These are phyloP conservation scores for Pimpla rufipes DNA, from an alignment of 2,888 invertebrate species.

Conservation along the genomic window DNA sequence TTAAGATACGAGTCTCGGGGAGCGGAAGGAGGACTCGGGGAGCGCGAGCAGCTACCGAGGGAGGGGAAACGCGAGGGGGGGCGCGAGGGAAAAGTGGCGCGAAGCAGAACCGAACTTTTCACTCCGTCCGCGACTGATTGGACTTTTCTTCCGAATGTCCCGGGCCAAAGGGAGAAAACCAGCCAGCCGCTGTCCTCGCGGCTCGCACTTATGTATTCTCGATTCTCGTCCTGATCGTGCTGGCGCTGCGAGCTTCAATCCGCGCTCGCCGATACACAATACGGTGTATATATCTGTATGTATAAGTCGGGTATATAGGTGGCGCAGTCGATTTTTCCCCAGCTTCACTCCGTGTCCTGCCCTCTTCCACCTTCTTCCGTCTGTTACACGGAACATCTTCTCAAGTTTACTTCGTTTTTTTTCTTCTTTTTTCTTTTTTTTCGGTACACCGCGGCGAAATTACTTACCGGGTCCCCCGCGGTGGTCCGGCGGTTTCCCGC, in stretches of 20 bases:
- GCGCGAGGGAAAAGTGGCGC: slow-evolving; percentile 33
- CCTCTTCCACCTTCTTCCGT: slow-evolving; percentile 3
- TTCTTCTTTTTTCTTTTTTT: slow-evolving; percentile 24
- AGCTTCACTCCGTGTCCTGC: slow-evolving; percentile 6
- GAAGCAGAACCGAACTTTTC: slow-evolving; percentile 65
- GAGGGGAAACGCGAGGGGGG: neutral
- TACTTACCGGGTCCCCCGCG: slow-evolving; percentile 36
- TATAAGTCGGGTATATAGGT: neutral
- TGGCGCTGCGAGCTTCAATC: neutral
- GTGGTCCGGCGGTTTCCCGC: slow-evolving; percentile 4
- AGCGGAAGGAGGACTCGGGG: slow-evolving; percentile 45
- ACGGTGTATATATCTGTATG: neutral
- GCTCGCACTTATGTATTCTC: slow-evolving; percentile 54
- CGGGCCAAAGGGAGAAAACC: slow-evolving; percentile 33
- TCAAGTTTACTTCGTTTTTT: slow-evolving; percentile 24
- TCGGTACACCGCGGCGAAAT: slow-evolving; percentile 41
- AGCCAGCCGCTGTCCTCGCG: slow-evolving; percentile 44
- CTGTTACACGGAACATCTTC: slow-evolving; percentile 44
- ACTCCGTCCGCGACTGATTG: slow-evolving; percentile 67
- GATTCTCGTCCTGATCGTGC: slow-evolving; percentile 40
- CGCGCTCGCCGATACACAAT: slow-evolving; percentile 8
- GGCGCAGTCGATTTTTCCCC: slow-evolving; percentile 35
- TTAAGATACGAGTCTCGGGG: slow-evolving; percentile 62
- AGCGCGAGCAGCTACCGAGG: slow-evolving; percentile 25
- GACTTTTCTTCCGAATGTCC: slow-evolving; percentile 63